phyloP scores from a whole-genome alignment of 2,888 invertebrate genomes.

The Criorhina ranunculi region DNA sequence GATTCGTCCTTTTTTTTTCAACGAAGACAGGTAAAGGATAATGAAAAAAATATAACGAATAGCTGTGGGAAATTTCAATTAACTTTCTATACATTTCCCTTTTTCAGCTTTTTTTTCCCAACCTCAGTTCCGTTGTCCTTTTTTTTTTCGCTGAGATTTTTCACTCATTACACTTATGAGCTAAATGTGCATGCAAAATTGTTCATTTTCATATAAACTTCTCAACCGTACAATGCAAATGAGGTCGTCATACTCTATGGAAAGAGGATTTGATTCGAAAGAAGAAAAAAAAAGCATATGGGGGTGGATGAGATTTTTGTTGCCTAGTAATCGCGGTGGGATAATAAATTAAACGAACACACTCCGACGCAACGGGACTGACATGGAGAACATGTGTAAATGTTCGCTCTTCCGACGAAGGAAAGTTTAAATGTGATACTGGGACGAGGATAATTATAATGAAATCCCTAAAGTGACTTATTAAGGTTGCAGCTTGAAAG shows the following conservation, averaged over 20 bases:
- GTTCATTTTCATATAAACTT: conserved; percentile 61
- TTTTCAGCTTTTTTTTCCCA: neutral
- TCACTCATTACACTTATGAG: conserved; percentile 46
- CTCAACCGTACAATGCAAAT: conserved; percentile 50
- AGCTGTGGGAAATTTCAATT: conserved; percentile 8
- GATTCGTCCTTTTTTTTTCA: neutral
- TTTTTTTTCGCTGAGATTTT: conserved; percentile 49
- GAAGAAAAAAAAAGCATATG: neutral
- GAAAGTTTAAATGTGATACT: neutral
- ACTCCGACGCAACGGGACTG: conserved; percentile 7
- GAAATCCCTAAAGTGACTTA: neutral
- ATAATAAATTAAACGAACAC: conserved; percentile 53
- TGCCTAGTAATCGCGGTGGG: neutral
- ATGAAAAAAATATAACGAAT: neutral
- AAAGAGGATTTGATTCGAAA: neutral
- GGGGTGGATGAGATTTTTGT: neutral
- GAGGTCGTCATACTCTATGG: conserved; percentile 11
- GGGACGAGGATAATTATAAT: neutral
- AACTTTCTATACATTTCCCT: conserved; percentile 20
- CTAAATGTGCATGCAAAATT: conserved; percentile 58
- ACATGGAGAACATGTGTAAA: conserved; percentile 40
- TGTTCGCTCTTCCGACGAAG: neutral
- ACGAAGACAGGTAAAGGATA: neutral
- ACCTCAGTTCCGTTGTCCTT: conserved; percentile 36
- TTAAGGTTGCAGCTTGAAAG: conserved; percentile 1